phyloP scores from a whole-genome alignment of 1,140 invertebrate species.

The Glomeris maerens region DNA sequence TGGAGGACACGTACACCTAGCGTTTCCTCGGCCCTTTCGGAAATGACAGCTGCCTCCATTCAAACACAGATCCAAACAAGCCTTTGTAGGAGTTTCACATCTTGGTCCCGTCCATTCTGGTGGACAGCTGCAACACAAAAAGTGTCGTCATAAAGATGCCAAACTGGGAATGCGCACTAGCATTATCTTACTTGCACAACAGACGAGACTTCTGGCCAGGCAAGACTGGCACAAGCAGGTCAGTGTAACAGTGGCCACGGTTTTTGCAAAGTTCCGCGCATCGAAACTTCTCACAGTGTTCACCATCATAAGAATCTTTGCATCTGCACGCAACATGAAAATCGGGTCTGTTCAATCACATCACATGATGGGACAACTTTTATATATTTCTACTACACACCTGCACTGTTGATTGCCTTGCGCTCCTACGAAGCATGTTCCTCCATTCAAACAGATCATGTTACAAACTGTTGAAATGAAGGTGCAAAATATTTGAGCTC shows the following conservation, averaged over 20 bases:
- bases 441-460: constrained; percentile 30
- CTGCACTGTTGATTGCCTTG: constrained; percentile 35
- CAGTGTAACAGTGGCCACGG: constrained; percentile 42
- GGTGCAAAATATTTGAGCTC: too few relatives aligned
- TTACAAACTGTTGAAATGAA: too few relatives aligned
- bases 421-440: constrained; percentile 38
- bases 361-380: too few relatives aligned
- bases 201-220: constrained; percentile 21
- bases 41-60: constrained; percentile 42
- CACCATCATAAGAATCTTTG: constrained; percentile 41
- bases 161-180: background rate
- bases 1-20: constrained; percentile 32
- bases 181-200: background rate
- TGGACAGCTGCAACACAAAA: constrained; percentile 40
- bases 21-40: constrained; percentile 16
- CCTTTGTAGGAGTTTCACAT: constrained; percentile 42
- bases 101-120: constrained; percentile 46
- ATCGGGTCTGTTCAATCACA: too few relatives aligned
- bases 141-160: background rate
- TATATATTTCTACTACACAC: too few relatives aligned
- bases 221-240: constrained; percentile 21
- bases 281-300: constrained; percentile 44
- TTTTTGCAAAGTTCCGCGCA: constrained; percentile 48
- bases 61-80: constrained; percentile 38
- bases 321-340: constrained; percentile 33